These are phyloP conservation scores for Sminthurinus signatus DNA, from an alignment of 1,140 invertebrate genomes.

Conservation along the genomic window DNA sequence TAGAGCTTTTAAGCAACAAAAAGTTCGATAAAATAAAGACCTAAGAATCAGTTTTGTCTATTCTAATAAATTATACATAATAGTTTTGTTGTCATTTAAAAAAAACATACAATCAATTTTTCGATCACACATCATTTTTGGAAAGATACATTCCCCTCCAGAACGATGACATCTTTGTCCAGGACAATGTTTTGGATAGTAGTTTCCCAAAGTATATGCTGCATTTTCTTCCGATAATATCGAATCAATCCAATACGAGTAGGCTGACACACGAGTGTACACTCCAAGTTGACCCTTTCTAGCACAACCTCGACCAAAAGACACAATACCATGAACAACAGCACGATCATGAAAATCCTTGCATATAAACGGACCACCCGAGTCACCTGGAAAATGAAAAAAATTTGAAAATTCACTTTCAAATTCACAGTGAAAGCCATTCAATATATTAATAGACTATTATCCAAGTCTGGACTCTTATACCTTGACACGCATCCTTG, in stretches of 20 bases:
- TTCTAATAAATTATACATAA: no score
- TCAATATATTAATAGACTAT: no score
- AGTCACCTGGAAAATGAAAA: no score
- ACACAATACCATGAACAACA: slow-evolving; percentile 68
- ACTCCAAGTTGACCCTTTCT: slow-evolving; percentile 68
- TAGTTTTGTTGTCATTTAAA: no score
- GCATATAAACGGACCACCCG: slow-evolving; percentile 70
- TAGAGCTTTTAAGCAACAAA: no score
- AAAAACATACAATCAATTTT: slow-evolving; percentile 65
- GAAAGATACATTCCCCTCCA: slow-evolving; percentile 58
- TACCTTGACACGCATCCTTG: slow-evolving; percentile 75
- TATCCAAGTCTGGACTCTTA: no score
- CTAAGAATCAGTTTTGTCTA: no score
- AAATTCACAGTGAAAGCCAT: no score
- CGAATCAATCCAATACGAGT: slow-evolving; percentile 24
- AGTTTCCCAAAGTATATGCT: neutral
- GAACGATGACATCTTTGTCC: slow-evolving; percentile 52
- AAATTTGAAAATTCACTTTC: no score
- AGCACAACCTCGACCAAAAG: slow-evolving; percentile 74
- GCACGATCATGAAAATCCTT: slow-evolving; percentile 24
- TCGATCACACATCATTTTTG: slow-evolving; percentile 58
- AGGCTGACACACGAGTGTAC: slow-evolving; percentile 55
- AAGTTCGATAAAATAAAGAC: no score
- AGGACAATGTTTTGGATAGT: slow-evolving; percentile 47
- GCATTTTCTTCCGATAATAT: neutral